Evolutionary conservation across 2,797 vertebrate species (phyloP), one percentile per base, ranked within the genome.

Genomic region (Podarcis lilfordi): DNA sequence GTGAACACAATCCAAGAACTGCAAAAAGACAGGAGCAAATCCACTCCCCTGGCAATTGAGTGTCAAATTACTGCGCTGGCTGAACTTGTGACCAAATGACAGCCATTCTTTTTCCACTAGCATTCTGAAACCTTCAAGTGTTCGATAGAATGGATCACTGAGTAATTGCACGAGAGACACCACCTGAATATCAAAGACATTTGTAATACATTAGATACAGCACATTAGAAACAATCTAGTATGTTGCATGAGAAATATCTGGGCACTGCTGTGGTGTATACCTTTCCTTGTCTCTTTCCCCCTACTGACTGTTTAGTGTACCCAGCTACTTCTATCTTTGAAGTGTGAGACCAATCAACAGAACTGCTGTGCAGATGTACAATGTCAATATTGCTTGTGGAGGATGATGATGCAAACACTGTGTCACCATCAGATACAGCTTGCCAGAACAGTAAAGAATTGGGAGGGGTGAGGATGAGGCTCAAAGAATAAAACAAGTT

Each of bases 31-130:
- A 85, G 99, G 99, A 5, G 98, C 97, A 93, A 99, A 99, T 90
- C 98, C 98, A 45, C 98, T 97, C n/a, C 98, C 98, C 96, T 99
- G 99, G 95, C 97, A 98, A 95, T 95, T 98, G 92, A 98, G 98
- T 85, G 97, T 98, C 92, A 99, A 96, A 94, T 97, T 98, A 95
- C 98, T 98, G 75, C 99, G 97, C 61, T 99, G 98, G 96, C 98
- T 99, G 97, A 99, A 99, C 89, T 99, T 99, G 94, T 99, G 98
- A 80, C 99, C 98, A 13, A 99, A 99, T 9, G 99, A 99, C 71
- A 99, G 97, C 99, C 99, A 99, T 68, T 99, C 99, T 91, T 99
- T 99, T 95, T 99, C 98, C 72, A 99, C 96, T 93, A 99, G 96
- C 97, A 98, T 98, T 95, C 98, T 98, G 96, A 99, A 99, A 35